Evolutionary conservation across 2,113 vertebrate species (phyloP).

Genomic region (Chrysochloris asiatica): DNA sequence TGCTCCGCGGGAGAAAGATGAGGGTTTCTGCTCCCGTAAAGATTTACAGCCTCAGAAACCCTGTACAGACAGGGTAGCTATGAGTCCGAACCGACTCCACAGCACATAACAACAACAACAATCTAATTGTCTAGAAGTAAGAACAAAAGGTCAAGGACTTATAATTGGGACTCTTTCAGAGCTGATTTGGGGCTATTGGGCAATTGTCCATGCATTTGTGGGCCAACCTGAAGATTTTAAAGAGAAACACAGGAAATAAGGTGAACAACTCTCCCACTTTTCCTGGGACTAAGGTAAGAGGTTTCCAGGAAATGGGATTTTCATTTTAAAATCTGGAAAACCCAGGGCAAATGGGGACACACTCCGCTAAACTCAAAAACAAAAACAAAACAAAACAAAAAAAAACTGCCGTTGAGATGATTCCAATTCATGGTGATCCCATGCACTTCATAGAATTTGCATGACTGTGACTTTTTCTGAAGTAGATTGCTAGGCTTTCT

Average conservation of each 20-base stretch:
- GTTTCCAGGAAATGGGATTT: neutral
- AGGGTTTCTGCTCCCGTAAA: too few relatives aligned
- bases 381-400: neutral
- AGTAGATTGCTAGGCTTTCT: neutral
- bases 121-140: neutral
- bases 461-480: neutral
- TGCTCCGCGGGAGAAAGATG: too few relatives aligned
- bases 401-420: neutral
- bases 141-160: neutral
- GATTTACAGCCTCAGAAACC: too few relatives aligned
- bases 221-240: neutral
- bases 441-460: neutral
- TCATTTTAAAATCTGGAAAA: slow-evolving; percentile 1
- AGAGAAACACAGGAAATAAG: neutral
- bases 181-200: neutral
- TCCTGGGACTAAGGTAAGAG: neutral
- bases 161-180: neutral
- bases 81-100: too few relatives aligned
- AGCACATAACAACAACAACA: too few relatives aligned
- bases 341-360: neutral
- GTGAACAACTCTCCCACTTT: neutral
- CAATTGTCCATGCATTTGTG: neutral
- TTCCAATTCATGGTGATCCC: neutral
- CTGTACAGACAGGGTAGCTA: too few relatives aligned
- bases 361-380: neutral